A percentile compares a stretch with the other conserved stretches of the same genome.
phyloP scores from a whole-genome alignment of 2,888 invertebrate species.

The Xylophagus ater region DNA sequence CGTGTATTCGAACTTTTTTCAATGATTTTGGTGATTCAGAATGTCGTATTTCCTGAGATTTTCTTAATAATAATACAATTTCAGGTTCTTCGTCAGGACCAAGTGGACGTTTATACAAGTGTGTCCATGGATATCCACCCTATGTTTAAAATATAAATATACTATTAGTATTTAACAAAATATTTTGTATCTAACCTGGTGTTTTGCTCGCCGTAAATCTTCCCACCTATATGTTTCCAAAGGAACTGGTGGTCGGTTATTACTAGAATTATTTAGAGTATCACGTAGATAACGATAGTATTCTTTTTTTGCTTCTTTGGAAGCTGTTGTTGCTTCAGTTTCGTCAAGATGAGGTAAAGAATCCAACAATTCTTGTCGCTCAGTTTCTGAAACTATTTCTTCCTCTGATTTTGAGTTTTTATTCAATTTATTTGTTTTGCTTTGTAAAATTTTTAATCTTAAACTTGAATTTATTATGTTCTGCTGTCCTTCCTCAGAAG shows the following conservation, averaged over 20 bases:
- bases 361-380: constrained; percentile 34
- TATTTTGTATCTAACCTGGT: constrained; percentile 34
- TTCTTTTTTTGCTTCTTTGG: constrained; percentile 33
- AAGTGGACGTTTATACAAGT: constrained; percentile 55
- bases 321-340: constrained; percentile 20
- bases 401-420: too few species aligned
- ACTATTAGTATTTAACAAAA: not conserved
- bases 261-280: constrained; percentile 28
- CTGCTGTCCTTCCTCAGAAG: too few species aligned
- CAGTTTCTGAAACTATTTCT: too few species aligned
- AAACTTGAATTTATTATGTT: too few species aligned
- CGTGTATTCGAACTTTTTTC: constrained; percentile 39
- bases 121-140: constrained; percentile 74
- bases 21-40: constrained; percentile 37
- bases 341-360: constrained; percentile 30
- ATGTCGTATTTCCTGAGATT: constrained; percentile 32
- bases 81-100: constrained; percentile 39
- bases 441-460: too few species aligned
- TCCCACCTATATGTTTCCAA: constrained; percentile 74
- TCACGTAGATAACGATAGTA: constrained; percentile 36
- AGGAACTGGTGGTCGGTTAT: constrained; percentile 51
- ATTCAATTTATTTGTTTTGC: too few species aligned
- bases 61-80: constrained; percentile 33
- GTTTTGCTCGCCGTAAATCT: constrained; percentile 57
- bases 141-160: constrained; percentile 20